These are phyloP conservation scores for Lindbergichthys nudifrons DNA, from an alignment of 2,797 vertebrate genomes.

Conservation along the genomic window DNA sequence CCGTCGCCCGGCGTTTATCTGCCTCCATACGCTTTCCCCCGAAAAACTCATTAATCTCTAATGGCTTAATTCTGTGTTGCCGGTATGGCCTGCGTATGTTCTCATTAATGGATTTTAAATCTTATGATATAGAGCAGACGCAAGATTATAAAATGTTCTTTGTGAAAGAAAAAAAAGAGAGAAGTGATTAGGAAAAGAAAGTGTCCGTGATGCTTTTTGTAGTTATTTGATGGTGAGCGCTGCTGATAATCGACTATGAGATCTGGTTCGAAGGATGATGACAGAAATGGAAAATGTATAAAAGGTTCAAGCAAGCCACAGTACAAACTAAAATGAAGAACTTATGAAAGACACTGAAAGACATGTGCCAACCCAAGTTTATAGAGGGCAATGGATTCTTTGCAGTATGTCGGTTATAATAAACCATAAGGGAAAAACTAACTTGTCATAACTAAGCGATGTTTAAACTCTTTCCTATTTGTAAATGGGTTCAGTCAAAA, in stretches of 20 bases:
- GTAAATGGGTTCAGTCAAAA: not conserved
- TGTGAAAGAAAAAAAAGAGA: not conserved
- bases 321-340: slow-evolving; percentile 43
- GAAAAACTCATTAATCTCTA: slow-evolving; percentile 82
- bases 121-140: slow-evolving; percentile 58
- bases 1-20: slow-evolving; percentile 69
- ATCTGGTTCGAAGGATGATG: slow-evolving; percentile 49
- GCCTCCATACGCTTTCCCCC: slow-evolving; percentile 50
- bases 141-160: slow-evolving; percentile 54
- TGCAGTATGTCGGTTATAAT: not conserved
- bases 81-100: slow-evolving; percentile 70
- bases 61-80: slow-evolving; percentile 78
- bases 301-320: slow-evolving; percentile 52
- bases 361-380: slow-evolving; percentile 10
- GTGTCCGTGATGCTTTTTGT: slow-evolving; percentile 47
- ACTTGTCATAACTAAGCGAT: not conserved
- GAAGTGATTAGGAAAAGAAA: slow-evolving; percentile 51
- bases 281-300: slow-evolving; percentile 60
- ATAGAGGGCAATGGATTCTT: slow-evolving; percentile 21
- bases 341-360: slow-evolving; percentile 53
- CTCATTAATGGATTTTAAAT: slow-evolving; percentile 81
- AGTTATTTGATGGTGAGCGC: slow-evolving; percentile 55
- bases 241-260: slow-evolving; percentile 56
- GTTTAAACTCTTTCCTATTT: not conserved
- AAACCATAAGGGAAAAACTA: slow-evolving; percentile 2